Evolutionary conservation across 1,140 invertebrate species (phyloP).

Genomic region (Eueides isabella): DNA sequence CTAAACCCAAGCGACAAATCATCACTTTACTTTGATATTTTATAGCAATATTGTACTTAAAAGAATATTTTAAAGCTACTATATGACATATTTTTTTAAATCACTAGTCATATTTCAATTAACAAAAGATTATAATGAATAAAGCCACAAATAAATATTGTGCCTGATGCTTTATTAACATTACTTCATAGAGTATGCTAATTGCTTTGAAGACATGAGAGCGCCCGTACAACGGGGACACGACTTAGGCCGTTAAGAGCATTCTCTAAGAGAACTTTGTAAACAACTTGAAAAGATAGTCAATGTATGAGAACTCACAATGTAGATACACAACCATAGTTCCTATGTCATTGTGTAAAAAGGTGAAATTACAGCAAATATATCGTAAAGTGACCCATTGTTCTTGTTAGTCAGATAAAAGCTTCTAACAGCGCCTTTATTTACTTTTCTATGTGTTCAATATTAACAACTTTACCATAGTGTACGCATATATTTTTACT

Average conservation of each 20-base stretch:
- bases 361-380: conserved; percentile 16
- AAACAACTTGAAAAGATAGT: conserved; percentile 49
- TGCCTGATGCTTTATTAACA: conserved; percentile 35
- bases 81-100: no score
- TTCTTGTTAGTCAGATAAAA: conserved; percentile 35
- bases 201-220: conserved; percentile 42
- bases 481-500: not conserved
- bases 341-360: conserved; percentile 10
- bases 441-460: conserved; percentile 14
- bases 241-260: conserved; percentile 44
- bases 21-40: no score
- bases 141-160: conserved; percentile 11
- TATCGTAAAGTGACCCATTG: conserved; percentile 26
- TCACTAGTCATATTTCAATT: no score
- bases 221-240: conserved; percentile 43
- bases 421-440: conserved; percentile 32
- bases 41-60: no score
- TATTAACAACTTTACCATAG: not conserved
- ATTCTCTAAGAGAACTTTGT: conserved; percentile 43
- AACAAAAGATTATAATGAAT: not conserved
- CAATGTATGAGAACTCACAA: conserved; percentile 19
- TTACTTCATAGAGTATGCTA: conserved; percentile 44
- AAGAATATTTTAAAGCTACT: no score
- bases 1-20: no score
- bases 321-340: not conserved